Evolutionary conservation across 2,888 invertebrate species (phyloP).

Genomic region (Trypoxylon attenuatum): DNA sequence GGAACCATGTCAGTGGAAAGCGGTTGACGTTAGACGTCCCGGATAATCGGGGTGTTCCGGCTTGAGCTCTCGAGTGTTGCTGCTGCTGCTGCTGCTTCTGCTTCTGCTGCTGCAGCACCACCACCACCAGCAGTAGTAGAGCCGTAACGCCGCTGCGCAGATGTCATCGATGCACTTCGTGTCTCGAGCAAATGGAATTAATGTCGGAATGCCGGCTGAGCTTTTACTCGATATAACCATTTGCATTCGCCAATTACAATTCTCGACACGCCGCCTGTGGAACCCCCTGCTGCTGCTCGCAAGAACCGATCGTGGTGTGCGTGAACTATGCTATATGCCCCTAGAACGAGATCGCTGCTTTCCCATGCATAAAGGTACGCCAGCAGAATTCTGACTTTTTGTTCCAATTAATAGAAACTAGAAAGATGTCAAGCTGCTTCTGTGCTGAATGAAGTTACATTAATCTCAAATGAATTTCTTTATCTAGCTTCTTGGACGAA

Average conservation of each 20-base stretch:
- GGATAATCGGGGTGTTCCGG: conserved; percentile 56
- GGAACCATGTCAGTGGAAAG: conserved; percentile 48
- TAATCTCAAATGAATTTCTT: too few relatives aligned
- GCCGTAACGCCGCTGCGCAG: conserved; percentile 43
- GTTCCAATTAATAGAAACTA: too few relatives aligned
- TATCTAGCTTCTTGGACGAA: too few relatives aligned
- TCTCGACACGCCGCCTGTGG: conserved; percentile 15
- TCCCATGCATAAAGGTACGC: too few relatives aligned
- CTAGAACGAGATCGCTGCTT: too few relatives aligned
- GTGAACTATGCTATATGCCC: too few relatives aligned
- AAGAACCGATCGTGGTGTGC: not conserved
- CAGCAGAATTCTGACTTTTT: too few relatives aligned
- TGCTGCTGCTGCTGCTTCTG: conserved; percentile 47
- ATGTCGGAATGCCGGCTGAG: conserved; percentile 34
- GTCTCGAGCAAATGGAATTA: conserved; percentile 54
- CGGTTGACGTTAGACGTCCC: conserved; percentile 52
- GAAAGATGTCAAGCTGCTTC: too few relatives aligned
- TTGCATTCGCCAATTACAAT: conserved; percentile 47
- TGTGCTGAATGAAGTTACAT: too few relatives aligned
- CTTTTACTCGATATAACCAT: conserved; percentile 44
- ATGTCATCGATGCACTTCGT: conserved; percentile 56
- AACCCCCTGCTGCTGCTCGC: too few relatives aligned
- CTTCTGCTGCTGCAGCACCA: not conserved
- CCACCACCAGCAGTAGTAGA: too few relatives aligned
- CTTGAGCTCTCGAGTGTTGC: conserved; percentile 56